Percentiles rank a stretch among this genome's conserved stretches.
Evolutionary conservation across 2,113 vertebrate species (phyloP).

Genomic region (Crypturellus undulatus): DNA sequence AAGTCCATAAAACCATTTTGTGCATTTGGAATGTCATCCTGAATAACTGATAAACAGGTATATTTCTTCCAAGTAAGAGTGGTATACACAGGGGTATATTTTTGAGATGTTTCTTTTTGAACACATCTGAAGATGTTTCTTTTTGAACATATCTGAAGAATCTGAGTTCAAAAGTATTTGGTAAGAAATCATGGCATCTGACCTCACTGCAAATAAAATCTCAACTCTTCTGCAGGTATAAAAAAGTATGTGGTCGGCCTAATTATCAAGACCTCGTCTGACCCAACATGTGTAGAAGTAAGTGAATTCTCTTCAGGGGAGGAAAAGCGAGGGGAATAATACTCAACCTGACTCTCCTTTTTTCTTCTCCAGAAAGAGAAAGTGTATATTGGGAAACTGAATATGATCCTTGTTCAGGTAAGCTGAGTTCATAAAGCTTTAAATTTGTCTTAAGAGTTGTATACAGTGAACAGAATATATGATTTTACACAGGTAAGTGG

Average conservation of each 20-base stretch:
- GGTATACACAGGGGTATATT: fast-evolving
- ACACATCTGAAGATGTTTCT: neutral
- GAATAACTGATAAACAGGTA: neutral
- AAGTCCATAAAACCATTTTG: neutral
- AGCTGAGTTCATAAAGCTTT: neutral
- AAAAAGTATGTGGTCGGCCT: constrained; percentile 97
- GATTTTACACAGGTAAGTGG: neutral
- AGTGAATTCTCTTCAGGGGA: constrained; percentile 63
- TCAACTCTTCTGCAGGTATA: constrained; percentile 84
- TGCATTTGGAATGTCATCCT: neutral
- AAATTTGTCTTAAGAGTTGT: fast-evolving
- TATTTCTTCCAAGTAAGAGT: neutral
- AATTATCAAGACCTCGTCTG: constrained; percentile 97
- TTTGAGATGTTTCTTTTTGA: neutral
- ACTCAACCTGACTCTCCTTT: neutral
- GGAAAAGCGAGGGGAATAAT: neutral
- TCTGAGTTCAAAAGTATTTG: neutral
- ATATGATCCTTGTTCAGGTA: constrained; percentile 99
- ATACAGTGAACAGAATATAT: neutral
- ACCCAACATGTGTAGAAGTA: constrained; percentile 92
- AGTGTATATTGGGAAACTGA: constrained; percentile 95
- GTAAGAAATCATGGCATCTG: neutral
- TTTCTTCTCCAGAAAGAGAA: constrained; percentile 88
- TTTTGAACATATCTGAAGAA: neutral
- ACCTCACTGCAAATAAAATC: neutral